Evolutionary conservation across 2,113 vertebrate genomes (phyloP), one percentile per base, ranked within the genome.

Genomic region (Eleginops maclovinus): DNA sequence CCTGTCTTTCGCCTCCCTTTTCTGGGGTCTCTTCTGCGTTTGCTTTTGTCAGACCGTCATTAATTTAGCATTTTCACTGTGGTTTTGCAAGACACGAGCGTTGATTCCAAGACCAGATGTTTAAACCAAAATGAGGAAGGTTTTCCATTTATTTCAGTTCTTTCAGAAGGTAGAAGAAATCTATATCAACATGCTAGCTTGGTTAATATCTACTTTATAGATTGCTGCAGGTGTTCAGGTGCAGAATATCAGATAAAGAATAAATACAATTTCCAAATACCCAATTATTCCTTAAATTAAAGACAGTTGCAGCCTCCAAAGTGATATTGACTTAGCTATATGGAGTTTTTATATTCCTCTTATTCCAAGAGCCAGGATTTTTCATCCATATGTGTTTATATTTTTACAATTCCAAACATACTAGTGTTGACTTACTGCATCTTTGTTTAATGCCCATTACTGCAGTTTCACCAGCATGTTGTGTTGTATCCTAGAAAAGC

Each of bases 1-100:
- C 69, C 82, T 72, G 67, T 85, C 72, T 71, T 62, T 77, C 61
- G 64, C 78, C 72, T 82, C 71, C 80, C 67, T 85, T 87, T 88
- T 88, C 68, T 55, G 31, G 17, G 66, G 54, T 43, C 44, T 73
- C 21, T 82, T 81, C 80, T 67, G n/a, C 51, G 69, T 81, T 83
- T 79, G 61, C 70, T 89, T 88, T 85, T 79, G 44, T 87, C 61
- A 73, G 24, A 31, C 72, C 75, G 58, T 81, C 70, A 60, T 68
- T 40, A 64, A 19, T 24, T 13, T 61, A 64, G 44, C 56, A 17
- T 87, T 72, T 84, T 40, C 17, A 26, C 44, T 54, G 47, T 9
- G 36, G 36, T 43, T 22, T 70, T 64, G 21, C 15, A 11, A 15
- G 43, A 44, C 9, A n/a, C 47, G 28, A 78, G 46, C 6, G 11